Conservation (phyloP, 2,797 vertebrate genomes). For the Chelmon rostratus region DNA sequence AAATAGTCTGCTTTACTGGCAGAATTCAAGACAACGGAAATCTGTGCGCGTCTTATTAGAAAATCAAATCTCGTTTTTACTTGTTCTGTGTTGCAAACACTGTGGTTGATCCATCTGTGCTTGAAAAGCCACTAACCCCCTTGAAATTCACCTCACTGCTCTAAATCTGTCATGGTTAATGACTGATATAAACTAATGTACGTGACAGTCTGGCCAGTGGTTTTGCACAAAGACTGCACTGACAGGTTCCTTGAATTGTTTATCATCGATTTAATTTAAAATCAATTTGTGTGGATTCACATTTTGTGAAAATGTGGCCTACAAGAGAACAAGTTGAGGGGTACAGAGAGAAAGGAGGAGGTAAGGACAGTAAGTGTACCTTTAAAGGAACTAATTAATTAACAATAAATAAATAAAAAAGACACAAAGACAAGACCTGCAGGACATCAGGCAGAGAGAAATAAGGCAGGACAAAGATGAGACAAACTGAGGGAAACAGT, state of each 20-base stretch:
- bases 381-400: not conserved
- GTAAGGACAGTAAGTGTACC: no score
- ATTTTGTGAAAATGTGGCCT: constrained; percentile 7
- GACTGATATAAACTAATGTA: not conserved
- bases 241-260: not conserved
- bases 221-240: not conserved
- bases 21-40: not conserved
- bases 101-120: not conserved
- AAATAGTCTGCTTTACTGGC: not conserved
- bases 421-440: not conserved
- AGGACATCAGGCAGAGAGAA: constrained; percentile 4
- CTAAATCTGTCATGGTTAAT: not conserved
- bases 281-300: not conserved
- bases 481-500: constrained; percentile 1
- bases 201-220: not conserved
- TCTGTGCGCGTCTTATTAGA: not conserved
- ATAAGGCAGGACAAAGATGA: constrained; percentile 20
- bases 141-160: not conserved
- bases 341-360: not conserved
- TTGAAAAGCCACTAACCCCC: not conserved
- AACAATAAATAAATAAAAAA: constrained; percentile 10
- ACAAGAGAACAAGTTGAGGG: not conserved
- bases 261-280: not conserved
- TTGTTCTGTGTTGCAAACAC: not conserved
- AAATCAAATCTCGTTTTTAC: not conserved